These are phyloP conservation scores for Lasaia peninsularis DNA, from an alignment of 1,140 invertebrate species.

Conservation along the genomic window DNA sequence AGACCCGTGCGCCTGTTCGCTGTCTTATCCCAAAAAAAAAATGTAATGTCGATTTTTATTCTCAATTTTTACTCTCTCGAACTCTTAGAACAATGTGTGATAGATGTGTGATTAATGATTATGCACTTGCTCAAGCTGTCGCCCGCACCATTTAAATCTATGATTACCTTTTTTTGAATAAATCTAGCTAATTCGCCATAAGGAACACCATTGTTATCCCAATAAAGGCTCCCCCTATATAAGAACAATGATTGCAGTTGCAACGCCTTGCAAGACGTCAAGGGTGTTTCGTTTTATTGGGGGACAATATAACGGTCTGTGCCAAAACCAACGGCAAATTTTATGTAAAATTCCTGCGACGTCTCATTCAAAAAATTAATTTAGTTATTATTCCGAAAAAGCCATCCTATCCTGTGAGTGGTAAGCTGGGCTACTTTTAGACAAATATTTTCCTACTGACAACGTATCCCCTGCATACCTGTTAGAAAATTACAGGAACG, in stretches of 20 bases:
- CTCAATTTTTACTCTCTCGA: no score
- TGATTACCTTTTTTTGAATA: not conserved
- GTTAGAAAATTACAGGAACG: no score
- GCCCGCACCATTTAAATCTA: not conserved
- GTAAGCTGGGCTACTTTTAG: not conserved
- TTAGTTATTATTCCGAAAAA: not conserved
- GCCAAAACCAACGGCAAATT: constrained; percentile 8
- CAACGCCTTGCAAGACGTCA: constrained; percentile 4
- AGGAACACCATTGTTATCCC: constrained; percentile 3
- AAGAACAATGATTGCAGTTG: constrained; percentile 7
- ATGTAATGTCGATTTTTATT: no score
- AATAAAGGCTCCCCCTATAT: constrained; percentile 3
- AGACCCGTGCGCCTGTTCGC: no score
- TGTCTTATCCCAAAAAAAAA: no score
- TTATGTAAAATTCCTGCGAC: not conserved
- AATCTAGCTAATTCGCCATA: not conserved
- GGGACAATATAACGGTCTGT: not conserved
- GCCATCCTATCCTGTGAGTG: not conserved
- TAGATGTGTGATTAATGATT: not conserved
- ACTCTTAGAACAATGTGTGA: no score
- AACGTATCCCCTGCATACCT: no score
- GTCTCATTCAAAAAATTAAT: not conserved
- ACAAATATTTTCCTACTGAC: no score
- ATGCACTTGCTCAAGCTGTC: not conserved
- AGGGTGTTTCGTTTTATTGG: not conserved